Evolutionary conservation across 2,888 invertebrate genomes (phyloP).

Genomic region (Pachymerium ferrugineum): DNA sequence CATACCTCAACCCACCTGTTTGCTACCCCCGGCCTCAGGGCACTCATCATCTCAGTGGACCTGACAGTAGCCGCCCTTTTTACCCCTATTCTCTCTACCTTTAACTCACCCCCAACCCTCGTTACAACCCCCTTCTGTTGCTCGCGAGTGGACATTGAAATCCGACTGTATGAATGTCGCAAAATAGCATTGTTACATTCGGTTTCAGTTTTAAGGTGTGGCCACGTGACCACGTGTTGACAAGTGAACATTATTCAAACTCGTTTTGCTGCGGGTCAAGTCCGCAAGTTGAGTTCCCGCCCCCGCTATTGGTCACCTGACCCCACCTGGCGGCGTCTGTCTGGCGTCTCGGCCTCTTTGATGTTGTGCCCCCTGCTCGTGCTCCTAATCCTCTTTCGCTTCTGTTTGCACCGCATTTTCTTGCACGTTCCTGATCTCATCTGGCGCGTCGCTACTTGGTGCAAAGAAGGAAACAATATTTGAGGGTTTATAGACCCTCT

Average conservation of each 20-base stretch:
- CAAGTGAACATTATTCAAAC: conserved; percentile 16
- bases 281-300: not conserved
- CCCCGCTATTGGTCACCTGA: conserved; percentile 22
- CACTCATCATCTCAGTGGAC: conserved; percentile 22
- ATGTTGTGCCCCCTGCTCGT: conserved; percentile 16
- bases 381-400: conserved; percentile 24
- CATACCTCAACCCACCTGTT: not conserved
- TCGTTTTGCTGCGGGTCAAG: not conserved
- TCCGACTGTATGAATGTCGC: not conserved
- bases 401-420: conserved; percentile 17
- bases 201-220: conserved; percentile 11
- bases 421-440: conserved; percentile 23
- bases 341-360: conserved; percentile 21
- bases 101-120: not conserved
- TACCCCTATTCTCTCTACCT: not conserved
- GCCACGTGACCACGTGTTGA: conserved; percentile 23
- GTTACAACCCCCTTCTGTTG: not conserved
- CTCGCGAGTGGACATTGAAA: not conserved
- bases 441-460: not conserved
- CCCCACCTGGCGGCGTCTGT: conserved; percentile 19
- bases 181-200: no score
- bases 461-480: not conserved
- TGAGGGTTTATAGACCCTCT: not conserved
- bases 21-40: not conserved
- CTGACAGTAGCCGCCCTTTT: conserved; percentile 24